Evolutionary conservation across 2,113 vertebrate genomes (phyloP).

Genomic region (Caranx melampygus): DNA sequence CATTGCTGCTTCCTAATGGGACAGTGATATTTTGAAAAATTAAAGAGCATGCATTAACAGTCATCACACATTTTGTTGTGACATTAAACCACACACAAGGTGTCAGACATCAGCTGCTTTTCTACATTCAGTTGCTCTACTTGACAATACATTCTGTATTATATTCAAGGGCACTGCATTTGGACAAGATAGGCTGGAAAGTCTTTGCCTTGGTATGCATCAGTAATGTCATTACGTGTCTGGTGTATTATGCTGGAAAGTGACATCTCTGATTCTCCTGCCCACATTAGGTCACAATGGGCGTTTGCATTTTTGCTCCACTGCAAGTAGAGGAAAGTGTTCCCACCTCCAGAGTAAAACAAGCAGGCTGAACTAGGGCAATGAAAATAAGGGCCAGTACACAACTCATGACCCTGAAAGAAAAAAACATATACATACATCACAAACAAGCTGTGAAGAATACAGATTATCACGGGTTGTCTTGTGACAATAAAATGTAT

Average conservation of each 20-base stretch:
- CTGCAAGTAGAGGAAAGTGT: neutral
- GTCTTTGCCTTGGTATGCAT: neutral
- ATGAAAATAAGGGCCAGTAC: neutral
- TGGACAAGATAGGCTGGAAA: neutral
- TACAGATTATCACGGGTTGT: neutral
- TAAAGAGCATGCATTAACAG: neutral
- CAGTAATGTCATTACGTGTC: neutral
- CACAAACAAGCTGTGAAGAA: neutral
- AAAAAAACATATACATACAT: neutral
- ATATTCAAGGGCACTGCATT: constrained; percentile 9
- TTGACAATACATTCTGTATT: neutral
- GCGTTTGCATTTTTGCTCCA: neutral
- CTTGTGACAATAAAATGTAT: neutral
- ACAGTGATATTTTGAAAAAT: constrained; percentile 3
- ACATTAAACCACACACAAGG: neutral
- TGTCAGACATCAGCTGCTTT: constrained; percentile 1
- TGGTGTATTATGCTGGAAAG: constrained; percentile 3
- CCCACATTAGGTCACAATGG: neutral
- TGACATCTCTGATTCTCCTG: neutral
- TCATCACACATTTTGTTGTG: neutral
- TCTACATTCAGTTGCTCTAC: neutral
- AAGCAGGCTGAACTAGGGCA: neutral
- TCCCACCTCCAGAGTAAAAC: neutral
- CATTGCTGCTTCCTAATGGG: neutral
- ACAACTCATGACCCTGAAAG: neutral